Conservation (phyloP, 2,888 invertebrate species). For the Mythimna pallens region DNA sequence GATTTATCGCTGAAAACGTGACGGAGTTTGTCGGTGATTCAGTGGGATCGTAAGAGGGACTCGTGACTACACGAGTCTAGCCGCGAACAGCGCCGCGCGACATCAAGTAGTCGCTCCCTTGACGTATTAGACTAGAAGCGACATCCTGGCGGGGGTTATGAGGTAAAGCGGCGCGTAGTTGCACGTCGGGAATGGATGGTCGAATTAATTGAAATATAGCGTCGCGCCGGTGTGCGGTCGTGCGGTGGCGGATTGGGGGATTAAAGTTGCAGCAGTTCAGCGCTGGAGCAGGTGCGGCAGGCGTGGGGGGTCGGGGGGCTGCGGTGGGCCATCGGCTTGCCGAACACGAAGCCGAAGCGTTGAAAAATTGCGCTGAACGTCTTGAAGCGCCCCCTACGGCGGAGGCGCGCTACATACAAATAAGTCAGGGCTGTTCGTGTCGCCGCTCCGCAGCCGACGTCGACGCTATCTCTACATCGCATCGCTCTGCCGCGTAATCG, state of each 20-base stretch:
- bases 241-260: conserved; percentile 86
- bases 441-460: conserved; percentile 58
- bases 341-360: conserved; percentile 85
- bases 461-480: conserved; percentile 57
- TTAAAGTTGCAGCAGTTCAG: conserved; percentile 87
- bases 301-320: conserved; percentile 67
- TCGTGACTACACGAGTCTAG: conserved; percentile 38
- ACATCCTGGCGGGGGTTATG: conserved; percentile 75
- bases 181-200: conserved; percentile 84
- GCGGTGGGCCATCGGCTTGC: conserved; percentile 81
- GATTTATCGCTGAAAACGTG: conserved; percentile 74
- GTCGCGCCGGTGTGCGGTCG: conserved; percentile 84
- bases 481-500: conserved; percentile 51
- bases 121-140: conserved; percentile 67
- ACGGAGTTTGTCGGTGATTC: conserved; percentile 58
- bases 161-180: conserved; percentile 82
- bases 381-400: conserved; percentile 83
- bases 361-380: conserved; percentile 89
- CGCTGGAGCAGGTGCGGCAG: conserved; percentile 82
- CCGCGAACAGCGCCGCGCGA: conserved; percentile 32
- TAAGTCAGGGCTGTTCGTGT: conserved; percentile 74
- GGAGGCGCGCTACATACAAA: conserved; percentile 86
- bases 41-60: conserved; percentile 31
- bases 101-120: conserved; percentile 69
- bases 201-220: conserved; percentile 90